Evolutionary conservation across 2,797 vertebrate genomes (phyloP), one percentile per base, ranked within the genome.

Genomic region (Remorina albescens): DNA sequence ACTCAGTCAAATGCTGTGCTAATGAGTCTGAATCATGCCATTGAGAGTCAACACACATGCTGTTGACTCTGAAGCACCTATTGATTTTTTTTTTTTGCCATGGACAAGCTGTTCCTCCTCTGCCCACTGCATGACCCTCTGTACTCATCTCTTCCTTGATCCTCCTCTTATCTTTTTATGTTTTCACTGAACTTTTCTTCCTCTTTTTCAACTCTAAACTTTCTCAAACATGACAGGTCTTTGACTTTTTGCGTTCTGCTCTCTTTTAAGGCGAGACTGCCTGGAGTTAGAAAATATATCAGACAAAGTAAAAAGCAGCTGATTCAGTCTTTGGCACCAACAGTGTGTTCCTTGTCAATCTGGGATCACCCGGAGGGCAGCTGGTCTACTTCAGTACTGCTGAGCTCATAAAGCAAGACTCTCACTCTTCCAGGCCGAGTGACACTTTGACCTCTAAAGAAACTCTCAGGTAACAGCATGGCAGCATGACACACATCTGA

Each of bases 1-100:
- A 11, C 77, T 83, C 12, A 0, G 86, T 88, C 88, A 88, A 91
- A 80, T 34, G 41, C 65, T 41, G 66, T 50, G 82, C 86, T 90
- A 90, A 89, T 89, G 85, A 92, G 85, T 74, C 67, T 84, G 83
- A 81, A 83, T 88, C 74, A 54, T 57, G 81, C 81, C 74, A 57
- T 21, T 83, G 81, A 69, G n/a, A n/a, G n/a, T n/a, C 81, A 78
- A 54, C 88, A 82, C 85, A 86, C 87, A 18, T 42, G 30, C 70
- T 73, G 72, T 81, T 84, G 74, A 87, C 84, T 84, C 74, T 65
- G 51, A 8, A 80, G 80, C 74, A 39, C 71, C 73, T 80, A 89
- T 91, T 76, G 85, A 88, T 90, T 86, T 74, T n/a, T n/a, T n/a
- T n/a, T 39, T 46, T 66, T 61, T 59, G 53, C 70, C 77, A 37